Evolutionary conservation across 1,140 invertebrate genomes (phyloP), one percentile per base, ranked within the genome.

Genomic region (Phocides pigmalion): DNA sequence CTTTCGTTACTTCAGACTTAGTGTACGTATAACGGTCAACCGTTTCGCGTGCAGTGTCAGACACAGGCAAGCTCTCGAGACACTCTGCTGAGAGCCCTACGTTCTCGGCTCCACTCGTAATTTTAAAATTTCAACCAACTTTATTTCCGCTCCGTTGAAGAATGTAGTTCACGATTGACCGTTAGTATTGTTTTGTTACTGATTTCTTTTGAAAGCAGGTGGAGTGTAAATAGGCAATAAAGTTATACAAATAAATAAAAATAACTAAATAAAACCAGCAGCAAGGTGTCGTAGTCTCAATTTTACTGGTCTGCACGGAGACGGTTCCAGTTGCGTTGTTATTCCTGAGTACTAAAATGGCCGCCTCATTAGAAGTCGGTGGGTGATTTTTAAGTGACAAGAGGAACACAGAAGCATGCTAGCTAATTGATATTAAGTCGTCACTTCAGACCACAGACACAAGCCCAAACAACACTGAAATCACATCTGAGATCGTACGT

Each of bases 101-200:
- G 16, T 22, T 51, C 15, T 16, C 49, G 25, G 9, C 49, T 32
- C 32, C 49, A 19, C 49, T 51, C 49, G 32, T 51, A 51, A 51
- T 51, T 51, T 51, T 35, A 51, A 51, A 51, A 14, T 51, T 51
- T 17, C 15, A 51, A 28, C 17, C 28, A 51, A 51, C 49, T 51
- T 51, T 51, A 51, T 51, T 35, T 51, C 37, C 28, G 14, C 15
- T 17, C 3, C 28, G 25, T 15, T 51, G 15, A 51, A 51, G 49
- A 51, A 51, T 51, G 49, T 15, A 35, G 49, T 35, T 51, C 49
- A 19, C 49, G 49, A 51, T 51, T 51, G 49, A 51, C 49, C 37
- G 25, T 35, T 51, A 35, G 14, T 51, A 37, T 32, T 17, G 15
- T 15, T 35, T 51, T 35, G 37, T 37, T 51, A 17, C 49, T 51